These are phyloP conservation scores for Eumerus sabulonum DNA, from an alignment of 2,888 invertebrate species.

Conservation along the genomic window DNA sequence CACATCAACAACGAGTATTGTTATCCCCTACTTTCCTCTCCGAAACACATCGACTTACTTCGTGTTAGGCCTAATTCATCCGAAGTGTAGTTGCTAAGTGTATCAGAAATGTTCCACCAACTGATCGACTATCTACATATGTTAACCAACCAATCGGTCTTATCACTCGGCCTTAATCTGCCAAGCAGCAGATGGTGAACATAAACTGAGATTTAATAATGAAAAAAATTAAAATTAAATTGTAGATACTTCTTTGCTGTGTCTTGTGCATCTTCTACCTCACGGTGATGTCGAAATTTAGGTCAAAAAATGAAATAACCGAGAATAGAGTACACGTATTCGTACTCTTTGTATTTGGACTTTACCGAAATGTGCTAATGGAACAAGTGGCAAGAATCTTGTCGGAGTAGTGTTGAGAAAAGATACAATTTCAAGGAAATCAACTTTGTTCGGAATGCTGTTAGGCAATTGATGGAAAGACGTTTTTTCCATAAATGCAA, in stretches of 20 bases:
- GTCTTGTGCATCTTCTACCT: slow-evolving; percentile 19
- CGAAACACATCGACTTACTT: slow-evolving; percentile 26
- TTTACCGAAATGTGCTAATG: slow-evolving; percentile 21
- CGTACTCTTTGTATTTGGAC: no score
- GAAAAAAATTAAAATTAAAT: slow-evolving; percentile 23
- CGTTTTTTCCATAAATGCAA: slow-evolving; percentile 37
- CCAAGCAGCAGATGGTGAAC: slow-evolving; percentile 5
- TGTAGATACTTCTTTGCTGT: slow-evolving; percentile 26
- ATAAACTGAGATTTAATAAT: slow-evolving; percentile 11
- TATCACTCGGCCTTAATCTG: slow-evolving; percentile 57
- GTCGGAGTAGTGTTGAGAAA: neutral
- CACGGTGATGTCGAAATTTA: slow-evolving; percentile 21
- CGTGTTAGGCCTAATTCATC: slow-evolving; percentile 39
- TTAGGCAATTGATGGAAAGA: slow-evolving; percentile 21
- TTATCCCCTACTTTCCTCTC: neutral
- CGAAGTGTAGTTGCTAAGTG: no score
- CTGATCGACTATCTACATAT: slow-evolving; percentile 5
- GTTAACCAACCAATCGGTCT: slow-evolving; percentile 18
- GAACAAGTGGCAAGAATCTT: slow-evolving; percentile 1
- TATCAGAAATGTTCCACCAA: no score
- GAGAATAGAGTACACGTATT: no score
- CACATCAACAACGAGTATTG: no score
- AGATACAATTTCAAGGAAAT: slow-evolving; percentile 50
- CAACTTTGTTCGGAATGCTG: slow-evolving; percentile 54
- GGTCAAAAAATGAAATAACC: slow-evolving; percentile 23